Conservation (phyloP, 2,888 invertebrate genomes). For the Rhorus exstirpatorius region DNA sequence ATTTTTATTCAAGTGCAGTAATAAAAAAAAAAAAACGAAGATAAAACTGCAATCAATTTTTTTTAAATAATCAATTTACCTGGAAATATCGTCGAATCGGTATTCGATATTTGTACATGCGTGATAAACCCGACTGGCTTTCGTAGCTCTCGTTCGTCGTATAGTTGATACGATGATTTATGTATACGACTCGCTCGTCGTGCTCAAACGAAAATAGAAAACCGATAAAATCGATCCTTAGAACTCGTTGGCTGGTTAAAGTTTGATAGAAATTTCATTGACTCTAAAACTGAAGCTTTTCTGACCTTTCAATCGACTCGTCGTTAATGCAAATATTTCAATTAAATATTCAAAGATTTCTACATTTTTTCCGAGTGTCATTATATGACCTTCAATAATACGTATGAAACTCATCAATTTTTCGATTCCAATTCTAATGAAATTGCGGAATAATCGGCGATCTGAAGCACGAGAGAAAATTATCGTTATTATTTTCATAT, state of each 20-base stretch:
- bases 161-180: no score
- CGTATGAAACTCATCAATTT: no score
- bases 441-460: no score
- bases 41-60: slow-evolving; percentile 39
- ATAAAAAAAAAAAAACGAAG: slow-evolving; percentile 10
- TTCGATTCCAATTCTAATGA: no score
- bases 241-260: slow-evolving; percentile 12
- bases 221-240: slow-evolving; percentile 63
- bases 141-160: neutral
- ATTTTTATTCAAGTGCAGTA: slow-evolving; percentile 5
- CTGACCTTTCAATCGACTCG: neutral
- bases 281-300: neutral
- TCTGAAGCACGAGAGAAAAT: no score
- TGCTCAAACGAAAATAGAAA: slow-evolving; percentile 56
- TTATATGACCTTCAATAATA: no score
- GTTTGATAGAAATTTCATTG: neutral
- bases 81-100: slow-evolving; percentile 50
- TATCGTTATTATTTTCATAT: no score
- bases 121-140: slow-evolving; percentile 10
- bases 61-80: no score
- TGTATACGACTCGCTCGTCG: neutral
- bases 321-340: no score
- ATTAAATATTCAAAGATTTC: no score
- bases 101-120: slow-evolving; percentile 40
- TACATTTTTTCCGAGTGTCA: no score